Conservation (phyloP, 2,113 vertebrate genomes). For the Carlito syrichta region DNA sequence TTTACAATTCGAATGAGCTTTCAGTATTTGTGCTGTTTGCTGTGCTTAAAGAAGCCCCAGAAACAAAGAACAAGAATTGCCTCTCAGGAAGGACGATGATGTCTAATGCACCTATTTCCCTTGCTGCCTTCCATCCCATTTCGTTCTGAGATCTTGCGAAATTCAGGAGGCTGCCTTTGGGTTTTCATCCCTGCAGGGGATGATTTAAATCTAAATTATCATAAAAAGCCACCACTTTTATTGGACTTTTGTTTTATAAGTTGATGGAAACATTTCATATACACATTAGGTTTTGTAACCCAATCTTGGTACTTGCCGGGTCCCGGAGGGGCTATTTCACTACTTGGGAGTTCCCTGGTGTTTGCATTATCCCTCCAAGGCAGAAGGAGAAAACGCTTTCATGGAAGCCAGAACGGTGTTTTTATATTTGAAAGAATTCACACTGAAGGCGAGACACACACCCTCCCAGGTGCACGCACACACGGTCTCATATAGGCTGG, state of each 20-base stretch:
- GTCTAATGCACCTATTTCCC: neutral
- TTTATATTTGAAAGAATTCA: constrained; percentile 61
- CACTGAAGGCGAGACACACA: neutral
- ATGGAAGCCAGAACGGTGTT: constrained; percentile 48
- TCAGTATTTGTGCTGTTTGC: neutral
- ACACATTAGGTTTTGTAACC: constrained; percentile 68
- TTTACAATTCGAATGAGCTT: constrained; percentile 43
- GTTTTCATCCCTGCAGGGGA: constrained; percentile 63
- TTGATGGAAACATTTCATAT: constrained; percentile 73
- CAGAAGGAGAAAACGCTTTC: constrained; percentile 53
- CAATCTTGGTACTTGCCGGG: constrained; percentile 47
- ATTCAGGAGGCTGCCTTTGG: constrained; percentile 50
- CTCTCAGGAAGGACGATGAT: neutral
- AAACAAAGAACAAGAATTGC: neutral
- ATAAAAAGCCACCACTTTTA: constrained; percentile 69
- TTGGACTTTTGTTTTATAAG: constrained; percentile 71
- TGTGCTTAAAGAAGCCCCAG: constrained; percentile 24
- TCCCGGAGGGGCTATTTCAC: constrained; percentile 63
- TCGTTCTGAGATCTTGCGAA: constrained; percentile 35
- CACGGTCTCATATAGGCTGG: neutral
- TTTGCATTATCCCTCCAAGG: constrained; percentile 61
- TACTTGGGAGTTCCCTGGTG: constrained; percentile 65
- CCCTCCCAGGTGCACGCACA: neutral
- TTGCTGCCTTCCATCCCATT: neutral
- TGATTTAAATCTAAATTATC: constrained; percentile 75